Percentiles rank a stretch among this genome's conserved stretches.
phyloP scores from a whole-genome alignment of 2,888 invertebrate species.

The Tachina fera region DNA sequence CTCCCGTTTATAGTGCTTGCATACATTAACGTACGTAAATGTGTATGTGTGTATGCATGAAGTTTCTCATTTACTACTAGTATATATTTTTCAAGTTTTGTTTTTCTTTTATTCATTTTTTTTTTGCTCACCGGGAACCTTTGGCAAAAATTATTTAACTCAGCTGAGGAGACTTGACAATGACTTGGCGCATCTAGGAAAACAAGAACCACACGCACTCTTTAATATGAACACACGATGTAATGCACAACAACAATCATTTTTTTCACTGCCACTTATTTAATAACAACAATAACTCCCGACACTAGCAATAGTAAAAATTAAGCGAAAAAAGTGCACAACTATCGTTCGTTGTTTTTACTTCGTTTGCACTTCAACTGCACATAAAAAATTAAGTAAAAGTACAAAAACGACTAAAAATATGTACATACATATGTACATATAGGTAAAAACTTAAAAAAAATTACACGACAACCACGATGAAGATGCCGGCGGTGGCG shows the following conservation, averaged over 20 bases:
- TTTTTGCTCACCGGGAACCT: conserved; percentile 18
- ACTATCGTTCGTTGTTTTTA: conserved; percentile 18
- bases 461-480: conserved; percentile 44
- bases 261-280: conserved; percentile 37
- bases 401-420: conserved; percentile 13
- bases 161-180: conserved; percentile 56
- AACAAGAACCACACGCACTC: conserved; percentile 35
- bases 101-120: conserved; percentile 7
- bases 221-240: neutral
- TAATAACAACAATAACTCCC: conserved; percentile 37
- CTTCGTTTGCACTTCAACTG: conserved; percentile 36
- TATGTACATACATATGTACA: neutral
- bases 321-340: conserved; percentile 22
- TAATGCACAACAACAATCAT: conserved; percentile 40
- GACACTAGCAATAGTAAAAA: conserved; percentile 51
- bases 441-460: conserved; percentile 15
- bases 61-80: neutral
- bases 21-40: no score
- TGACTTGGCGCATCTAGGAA: conserved; percentile 61
- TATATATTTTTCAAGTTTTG: conserved; percentile 13
- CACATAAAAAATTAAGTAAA: conserved; percentile 19
- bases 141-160: conserved; percentile 48
- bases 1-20: conserved; percentile 16
- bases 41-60: no score
- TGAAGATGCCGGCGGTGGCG: conserved; percentile 19